Evolutionary conservation across 2,888 invertebrate genomes (phyloP).

Genomic region (Caenorhabditis sp.): DNA sequence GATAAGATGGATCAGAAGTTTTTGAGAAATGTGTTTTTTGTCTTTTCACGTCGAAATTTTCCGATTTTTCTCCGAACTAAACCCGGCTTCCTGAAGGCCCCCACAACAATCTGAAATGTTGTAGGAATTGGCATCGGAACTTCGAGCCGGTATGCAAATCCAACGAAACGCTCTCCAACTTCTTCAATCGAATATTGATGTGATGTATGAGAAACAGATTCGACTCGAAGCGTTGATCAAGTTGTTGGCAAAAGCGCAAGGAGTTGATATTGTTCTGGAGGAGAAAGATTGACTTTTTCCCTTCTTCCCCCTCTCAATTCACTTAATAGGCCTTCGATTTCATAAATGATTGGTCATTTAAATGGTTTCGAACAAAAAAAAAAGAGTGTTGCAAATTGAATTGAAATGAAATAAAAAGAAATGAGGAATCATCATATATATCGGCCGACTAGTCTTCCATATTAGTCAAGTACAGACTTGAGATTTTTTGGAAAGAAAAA

Average conservation of each 20-base stretch:
- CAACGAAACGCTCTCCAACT: constrained; percentile 33
- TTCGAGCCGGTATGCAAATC: constrained; percentile 24
- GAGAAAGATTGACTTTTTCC: constrained; percentile 16
- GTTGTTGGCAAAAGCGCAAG: constrained; percentile 23
- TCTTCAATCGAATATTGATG: constrained; percentile 48
- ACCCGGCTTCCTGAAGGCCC: no score
- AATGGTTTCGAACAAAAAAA: no score
- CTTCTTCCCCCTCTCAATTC: background rate
- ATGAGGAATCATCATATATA: background rate
- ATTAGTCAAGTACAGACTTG: constrained; percentile 1
- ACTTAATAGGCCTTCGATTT: background rate
- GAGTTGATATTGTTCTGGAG: constrained; percentile 21
- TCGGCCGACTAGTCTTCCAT: background rate
- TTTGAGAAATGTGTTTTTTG: no score
- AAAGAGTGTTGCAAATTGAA: background rate
- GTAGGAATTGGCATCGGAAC: constrained; percentile 38
- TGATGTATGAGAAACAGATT: constrained; percentile 49
- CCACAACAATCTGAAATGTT: no score
- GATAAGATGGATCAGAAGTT: no score
- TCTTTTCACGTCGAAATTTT: no score
- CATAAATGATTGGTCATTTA: background rate
- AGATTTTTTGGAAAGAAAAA: background rate
- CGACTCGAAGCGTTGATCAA: constrained; percentile 32
- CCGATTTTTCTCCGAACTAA: no score
- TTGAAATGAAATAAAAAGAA: background rate